Evolutionary conservation across 2,888 invertebrate species (phyloP).

Genomic region (Parascotia fuliginaria): DNA sequence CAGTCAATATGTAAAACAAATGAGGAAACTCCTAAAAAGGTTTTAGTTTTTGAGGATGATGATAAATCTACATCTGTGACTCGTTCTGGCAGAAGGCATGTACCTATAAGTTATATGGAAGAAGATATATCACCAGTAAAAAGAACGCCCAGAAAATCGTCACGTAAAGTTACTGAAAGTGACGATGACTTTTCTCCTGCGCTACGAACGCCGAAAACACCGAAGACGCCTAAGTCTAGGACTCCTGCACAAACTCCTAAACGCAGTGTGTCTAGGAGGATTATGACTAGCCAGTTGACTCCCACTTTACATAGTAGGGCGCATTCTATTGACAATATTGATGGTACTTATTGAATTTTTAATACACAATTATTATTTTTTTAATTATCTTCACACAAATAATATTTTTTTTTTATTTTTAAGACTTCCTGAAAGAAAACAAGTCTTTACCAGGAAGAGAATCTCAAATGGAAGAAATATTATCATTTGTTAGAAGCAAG

Average conservation of each 20-base stretch:
- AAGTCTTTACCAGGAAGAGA: slow-evolving; percentile 76
- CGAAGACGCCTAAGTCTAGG: slow-evolving; percentile 45
- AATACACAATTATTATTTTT: too few species aligned
- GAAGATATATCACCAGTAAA: slow-evolving; percentile 63
- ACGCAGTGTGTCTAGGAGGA: slow-evolving; percentile 61
- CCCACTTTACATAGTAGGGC: slow-evolving; percentile 68
- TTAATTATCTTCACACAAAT: too few species aligned
- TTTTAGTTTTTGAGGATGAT: slow-evolving; percentile 66
- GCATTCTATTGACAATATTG: slow-evolving; percentile 69
- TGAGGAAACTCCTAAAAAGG: slow-evolving; percentile 71
- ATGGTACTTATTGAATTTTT: slow-evolving; percentile 69
- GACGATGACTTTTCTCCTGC: slow-evolving; percentile 68
- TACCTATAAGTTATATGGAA: slow-evolving; percentile 60
- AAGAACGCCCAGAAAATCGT: slow-evolving; percentile 58
- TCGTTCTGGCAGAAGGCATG: slow-evolving; percentile 62
- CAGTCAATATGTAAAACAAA: slow-evolving; percentile 55
- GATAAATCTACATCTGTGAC: slow-evolving; percentile 54
- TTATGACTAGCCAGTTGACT: slow-evolving; percentile 69
- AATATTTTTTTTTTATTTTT: slow-evolving; percentile 26
- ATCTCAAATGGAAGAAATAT: slow-evolving; percentile 75
- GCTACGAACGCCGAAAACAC: slow-evolving; percentile 54
- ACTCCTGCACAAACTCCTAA: slow-evolving; percentile 60
- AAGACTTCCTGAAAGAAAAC: slow-evolving; percentile 68
- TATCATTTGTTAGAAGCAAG: slow-evolving; percentile 74
- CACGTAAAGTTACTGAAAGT: slow-evolving; percentile 54